Base-by-base conservation (phyloP, 2,888 invertebrate genomes). In the Parelbella ahira region DNA sequence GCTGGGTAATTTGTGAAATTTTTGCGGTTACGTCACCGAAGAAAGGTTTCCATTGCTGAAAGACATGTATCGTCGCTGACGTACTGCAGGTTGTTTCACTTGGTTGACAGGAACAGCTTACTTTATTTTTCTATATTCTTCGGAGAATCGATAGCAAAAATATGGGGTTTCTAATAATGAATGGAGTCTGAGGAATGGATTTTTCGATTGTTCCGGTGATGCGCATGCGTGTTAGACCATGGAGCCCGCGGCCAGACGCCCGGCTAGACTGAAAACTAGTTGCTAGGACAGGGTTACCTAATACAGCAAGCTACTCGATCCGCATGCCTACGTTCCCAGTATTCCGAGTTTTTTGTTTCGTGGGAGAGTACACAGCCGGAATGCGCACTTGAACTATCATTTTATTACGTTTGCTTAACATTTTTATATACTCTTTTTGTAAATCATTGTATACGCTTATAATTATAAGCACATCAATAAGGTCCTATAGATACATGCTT, bases 191-290 rank as follows among this genome's bases (percentile, higher is more conserved):
- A 32, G 11, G 37, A 29, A 45, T 39, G 32, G 33, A 38, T 33
- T 33, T 23, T 30, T 10, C 24, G 13, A 24, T 37, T 23, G 37
- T 37, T 34, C 25, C 37, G 21, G 18, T 20, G 25, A 9, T 20
- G 41, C 19, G 51, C 51, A 48, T 48, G 48, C 47, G 51, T 48
- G 45, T 33, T 28, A 19, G 15, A 15, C 15, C 21, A 15, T 25
- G 32, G 32, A 32, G 24, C 11, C 18, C 15, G 7, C 11, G 21
- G 37, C 19, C 44, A 46, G 48, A 48, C 48, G 43, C 38, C 18
- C 4, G 32, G 25, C 43, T 44, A 48, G 47, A 47, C 50, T 47
- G 34, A 37, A 29, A 38, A 19, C 30, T 19, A 24, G 30, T 39
- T 32, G 32, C 25, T 19, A 39, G 24, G 39, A 9, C 30, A 32